Evolutionary conservation across 2,888 invertebrate genomes (phyloP), one percentile per base, ranked within the genome.

Genomic region (Heliconius erato): DNA sequence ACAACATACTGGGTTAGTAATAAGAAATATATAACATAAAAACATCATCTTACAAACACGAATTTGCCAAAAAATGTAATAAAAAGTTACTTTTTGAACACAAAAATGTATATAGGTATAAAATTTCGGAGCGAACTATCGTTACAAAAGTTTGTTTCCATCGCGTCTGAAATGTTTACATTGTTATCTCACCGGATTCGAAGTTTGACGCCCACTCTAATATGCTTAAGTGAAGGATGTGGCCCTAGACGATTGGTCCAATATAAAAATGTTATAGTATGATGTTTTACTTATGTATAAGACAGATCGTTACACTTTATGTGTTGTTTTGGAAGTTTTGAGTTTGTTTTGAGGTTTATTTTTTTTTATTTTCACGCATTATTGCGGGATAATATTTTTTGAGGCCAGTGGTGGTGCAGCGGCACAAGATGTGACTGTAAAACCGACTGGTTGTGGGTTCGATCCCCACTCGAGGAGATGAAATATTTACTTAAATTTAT

Each of bases 201-300:
- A 94, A 94, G 92, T 95, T 94, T 89, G 90, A 89, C 90, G 89
- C 88, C 89, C 89, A 88, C 87, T 86, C 91, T 95, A 95, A 95
- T 95, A 93, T 92, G 94, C 92, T 92, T 95, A 95, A 95, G 94
- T 95, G 95, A 95, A 91, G 91, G 95, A 95, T 95, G 95, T 93
- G 91, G 88, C 95, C 94, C 95, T 86, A 86, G 95, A 86, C 95
- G 89, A 93, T 94, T 93, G 91, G 90, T 90, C 91, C 83, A 79
- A 84, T 84, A 85, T 82, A 83, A 83, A 82, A 85, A 84, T 74
- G 14, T 79, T 80, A 78, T 81, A 84, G 72, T 83, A 77, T 83
- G 69, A 79, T 71, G 79, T 79, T 80, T 79, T 74, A 78, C 74
- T 77, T 82, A 79, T 26, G 35, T 63, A 68, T 69, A 63, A 80